These are phyloP conservation scores for Lepidothrix coronata DNA, from an alignment of 2,113 vertebrate genomes.

Conservation along the genomic window DNA sequence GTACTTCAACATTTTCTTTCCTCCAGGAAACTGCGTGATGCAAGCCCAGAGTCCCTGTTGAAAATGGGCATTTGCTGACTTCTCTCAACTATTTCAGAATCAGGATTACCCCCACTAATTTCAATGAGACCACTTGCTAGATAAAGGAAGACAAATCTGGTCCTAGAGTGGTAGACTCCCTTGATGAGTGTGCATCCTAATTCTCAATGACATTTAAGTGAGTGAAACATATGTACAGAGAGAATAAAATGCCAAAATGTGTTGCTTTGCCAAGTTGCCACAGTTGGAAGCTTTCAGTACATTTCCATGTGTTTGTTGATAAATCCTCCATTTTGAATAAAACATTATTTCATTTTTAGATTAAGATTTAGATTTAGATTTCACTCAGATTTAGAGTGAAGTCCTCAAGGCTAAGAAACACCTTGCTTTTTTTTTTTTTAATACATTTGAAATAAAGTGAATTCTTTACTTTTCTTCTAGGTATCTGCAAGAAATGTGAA, in stretches of 20 bases:
- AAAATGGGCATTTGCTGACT: background rate
- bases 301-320: slow-evolving; percentile 32
- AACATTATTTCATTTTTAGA: background rate
- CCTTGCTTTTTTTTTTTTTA: background rate
- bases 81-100: background rate
- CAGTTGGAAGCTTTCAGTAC: slow-evolving; percentile 35
- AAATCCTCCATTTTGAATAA: slow-evolving; percentile 33
- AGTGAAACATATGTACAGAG: slow-evolving; percentile 40
- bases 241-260: slow-evolving; percentile 28
- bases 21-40: background rate
- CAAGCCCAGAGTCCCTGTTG: background rate
- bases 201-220: slow-evolving; percentile 33
- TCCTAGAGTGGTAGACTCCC: background rate
- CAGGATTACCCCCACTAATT: background rate
- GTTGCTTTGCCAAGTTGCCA: background rate
- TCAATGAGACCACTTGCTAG: background rate
- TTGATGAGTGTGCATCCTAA: slow-evolving; percentile 23
- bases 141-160: background rate
- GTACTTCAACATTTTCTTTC: background rate
- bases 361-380: background rate
- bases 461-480: background rate
- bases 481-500: background rate
- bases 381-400: background rate
- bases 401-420: background rate
- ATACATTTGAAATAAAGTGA: background rate